Conservation (phyloP, 2,888 invertebrate species). For the Pristionchus exspectatus region DNA sequence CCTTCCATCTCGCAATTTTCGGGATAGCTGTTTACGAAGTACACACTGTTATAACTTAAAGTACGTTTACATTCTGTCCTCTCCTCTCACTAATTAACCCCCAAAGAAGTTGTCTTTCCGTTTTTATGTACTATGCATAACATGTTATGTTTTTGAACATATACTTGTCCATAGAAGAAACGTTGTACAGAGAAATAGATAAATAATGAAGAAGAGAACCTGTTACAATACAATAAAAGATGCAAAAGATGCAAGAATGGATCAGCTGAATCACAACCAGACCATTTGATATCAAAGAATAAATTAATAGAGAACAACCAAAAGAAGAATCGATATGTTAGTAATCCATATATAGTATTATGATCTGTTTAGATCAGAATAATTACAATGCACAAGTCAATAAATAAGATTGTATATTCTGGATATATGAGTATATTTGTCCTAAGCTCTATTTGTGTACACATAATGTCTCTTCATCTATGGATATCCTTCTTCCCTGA, state of each 20-base stretch:
- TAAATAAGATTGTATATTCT: conserved; percentile 27
- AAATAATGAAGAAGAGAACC: conserved; percentile 45
- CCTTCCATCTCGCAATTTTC: neutral
- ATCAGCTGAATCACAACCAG: conserved; percentile 9
- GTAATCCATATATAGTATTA: neutral
- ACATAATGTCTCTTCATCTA: conserved; percentile 43
- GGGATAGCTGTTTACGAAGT: neutral
- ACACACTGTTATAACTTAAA: neutral
- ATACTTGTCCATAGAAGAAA: neutral
- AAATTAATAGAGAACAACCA: conserved; percentile 32
- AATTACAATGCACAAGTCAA: neutral
- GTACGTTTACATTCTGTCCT: neutral
- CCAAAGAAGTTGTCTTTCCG: conserved; percentile 3
- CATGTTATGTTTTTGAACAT: conserved; percentile 25
- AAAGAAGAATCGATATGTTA: conserved; percentile 40
- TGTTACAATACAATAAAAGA: conserved; percentile 6
- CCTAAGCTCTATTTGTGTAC: conserved; percentile 34
- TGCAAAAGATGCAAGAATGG: neutral
- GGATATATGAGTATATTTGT: conserved; percentile 20
- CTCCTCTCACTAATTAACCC: neutral
- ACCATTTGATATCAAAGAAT: conserved; percentile 41
- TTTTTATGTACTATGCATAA: conserved; percentile 16
- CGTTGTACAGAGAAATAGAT: conserved; percentile 29
- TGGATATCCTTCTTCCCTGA: conserved; percentile 50
- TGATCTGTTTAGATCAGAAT: neutral